Evolutionary conservation across 2,797 vertebrate species (phyloP).

Genomic region (Otus scops): DNA sequence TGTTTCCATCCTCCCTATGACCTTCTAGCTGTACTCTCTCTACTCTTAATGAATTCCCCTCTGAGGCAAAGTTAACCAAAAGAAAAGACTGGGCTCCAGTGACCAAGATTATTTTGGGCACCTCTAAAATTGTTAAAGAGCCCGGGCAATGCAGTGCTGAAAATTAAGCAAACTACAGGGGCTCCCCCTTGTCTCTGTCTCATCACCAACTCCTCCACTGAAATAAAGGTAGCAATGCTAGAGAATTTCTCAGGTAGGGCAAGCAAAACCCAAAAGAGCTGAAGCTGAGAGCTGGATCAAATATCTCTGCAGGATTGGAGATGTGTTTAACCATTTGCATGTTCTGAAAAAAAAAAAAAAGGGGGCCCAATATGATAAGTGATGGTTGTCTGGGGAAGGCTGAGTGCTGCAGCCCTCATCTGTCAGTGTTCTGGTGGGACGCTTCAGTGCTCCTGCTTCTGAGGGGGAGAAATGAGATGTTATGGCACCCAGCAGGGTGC

Average conservation of each 20-base stretch:
- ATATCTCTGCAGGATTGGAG: neutral
- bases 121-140: neutral
- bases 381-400: neutral
- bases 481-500: neutral
- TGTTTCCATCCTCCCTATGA: neutral
- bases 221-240: neutral
- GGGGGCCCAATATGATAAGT: neutral
- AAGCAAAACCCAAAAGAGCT: neutral
- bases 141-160: neutral
- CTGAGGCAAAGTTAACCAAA: neutral
- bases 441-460: neutral
- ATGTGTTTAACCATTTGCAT: neutral
- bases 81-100: neutral
- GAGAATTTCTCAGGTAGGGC: neutral
- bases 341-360: neutral
- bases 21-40: neutral
- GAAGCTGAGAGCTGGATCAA: neutral
- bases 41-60: neutral
- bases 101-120: neutral
- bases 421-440: rapidly evolving
- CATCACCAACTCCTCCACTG: neutral
- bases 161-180: neutral
- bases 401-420: rapidly evolving
- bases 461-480: neutral
- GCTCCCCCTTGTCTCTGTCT: neutral